Conservation (phyloP, 2,888 invertebrate species). For the Rhaphigaster nebulosa region DNA sequence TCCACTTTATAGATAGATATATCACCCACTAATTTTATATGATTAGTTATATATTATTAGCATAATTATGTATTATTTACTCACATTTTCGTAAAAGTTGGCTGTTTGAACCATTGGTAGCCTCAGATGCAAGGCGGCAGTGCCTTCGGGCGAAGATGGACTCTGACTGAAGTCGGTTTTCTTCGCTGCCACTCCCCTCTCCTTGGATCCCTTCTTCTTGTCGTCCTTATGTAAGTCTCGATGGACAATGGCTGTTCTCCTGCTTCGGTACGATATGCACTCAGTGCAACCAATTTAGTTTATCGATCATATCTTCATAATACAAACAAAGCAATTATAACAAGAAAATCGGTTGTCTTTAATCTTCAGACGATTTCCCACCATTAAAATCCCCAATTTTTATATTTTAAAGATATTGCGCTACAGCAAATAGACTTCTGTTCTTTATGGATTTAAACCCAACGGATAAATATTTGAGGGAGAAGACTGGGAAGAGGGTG, state of each 20-base stretch:
- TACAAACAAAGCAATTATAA: background rate
- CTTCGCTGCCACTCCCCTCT: background rate
- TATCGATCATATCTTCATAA: background rate
- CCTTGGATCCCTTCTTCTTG: background rate
- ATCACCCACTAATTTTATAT: constrained; percentile 9
- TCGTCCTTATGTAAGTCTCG: constrained; percentile 46
- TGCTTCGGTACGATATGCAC: background rate
- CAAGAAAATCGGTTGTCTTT: background rate
- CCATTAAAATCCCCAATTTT: constrained; percentile 1
- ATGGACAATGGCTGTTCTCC: constrained; percentile 22
- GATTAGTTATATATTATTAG: background rate
- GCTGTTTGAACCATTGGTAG: constrained; percentile 48
- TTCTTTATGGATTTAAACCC: too few species aligned
- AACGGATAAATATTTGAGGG: too few species aligned
- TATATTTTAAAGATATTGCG: background rate
- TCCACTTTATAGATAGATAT: background rate
- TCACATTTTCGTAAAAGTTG: constrained; percentile 49
- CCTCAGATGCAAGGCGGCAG: background rate
- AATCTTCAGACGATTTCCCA: too few species aligned
- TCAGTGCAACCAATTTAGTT: background rate
- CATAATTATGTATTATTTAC: background rate
- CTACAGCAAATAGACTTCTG: too few species aligned
- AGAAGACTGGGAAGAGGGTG: too few species aligned
- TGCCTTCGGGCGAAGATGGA: constrained; percentile 13
- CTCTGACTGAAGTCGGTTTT: constrained; percentile 48